Conservation (phyloP, 2,113 vertebrate species). For the Amia ocellicauda region DNA sequence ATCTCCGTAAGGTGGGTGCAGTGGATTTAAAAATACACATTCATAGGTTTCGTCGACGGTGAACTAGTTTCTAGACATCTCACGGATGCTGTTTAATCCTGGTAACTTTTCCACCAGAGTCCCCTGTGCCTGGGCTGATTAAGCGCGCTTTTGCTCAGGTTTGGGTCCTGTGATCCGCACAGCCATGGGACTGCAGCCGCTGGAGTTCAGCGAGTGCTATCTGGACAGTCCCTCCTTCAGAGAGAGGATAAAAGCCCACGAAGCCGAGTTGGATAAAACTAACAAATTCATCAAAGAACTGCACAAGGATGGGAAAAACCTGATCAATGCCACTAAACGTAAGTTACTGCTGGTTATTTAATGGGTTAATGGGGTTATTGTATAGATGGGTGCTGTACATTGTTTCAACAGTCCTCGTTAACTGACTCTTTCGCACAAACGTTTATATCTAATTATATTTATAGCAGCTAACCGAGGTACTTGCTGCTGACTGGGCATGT, state of each 20-base stretch:
- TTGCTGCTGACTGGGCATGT: too few species aligned
- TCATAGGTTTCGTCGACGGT: too few species aligned
- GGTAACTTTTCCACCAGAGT: too few species aligned
- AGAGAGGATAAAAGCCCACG: constrained; percentile 85
- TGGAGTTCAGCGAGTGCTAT: constrained; percentile 97
- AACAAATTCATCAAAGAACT: constrained; percentile 97
- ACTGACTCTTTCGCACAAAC: too few species aligned
- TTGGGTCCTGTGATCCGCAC: background rate
- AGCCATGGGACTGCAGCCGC: constrained; percentile 89
- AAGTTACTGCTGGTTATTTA: constrained; percentile 51
- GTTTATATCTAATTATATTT: too few species aligned
- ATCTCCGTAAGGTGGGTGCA: too few species aligned
- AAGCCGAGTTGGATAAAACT: constrained; percentile 91
- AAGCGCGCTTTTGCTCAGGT: background rate
- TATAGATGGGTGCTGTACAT: background rate
- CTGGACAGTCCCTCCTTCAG: constrained; percentile 90
- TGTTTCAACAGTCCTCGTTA: background rate
- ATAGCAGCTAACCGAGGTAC: too few species aligned
- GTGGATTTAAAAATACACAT: too few species aligned
- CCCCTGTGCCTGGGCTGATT: too few species aligned
- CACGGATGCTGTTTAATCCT: too few species aligned
- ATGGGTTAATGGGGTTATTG: too few species aligned
- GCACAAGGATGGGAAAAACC: constrained; percentile 94
- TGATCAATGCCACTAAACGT: constrained; percentile 94
- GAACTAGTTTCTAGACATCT: too few species aligned